Percentiles rank a stretch among this genome's conserved stretches.
Evolutionary conservation across 2,888 invertebrate species (phyloP).

Genomic region (Bembecia ichneumoniformis): DNA sequence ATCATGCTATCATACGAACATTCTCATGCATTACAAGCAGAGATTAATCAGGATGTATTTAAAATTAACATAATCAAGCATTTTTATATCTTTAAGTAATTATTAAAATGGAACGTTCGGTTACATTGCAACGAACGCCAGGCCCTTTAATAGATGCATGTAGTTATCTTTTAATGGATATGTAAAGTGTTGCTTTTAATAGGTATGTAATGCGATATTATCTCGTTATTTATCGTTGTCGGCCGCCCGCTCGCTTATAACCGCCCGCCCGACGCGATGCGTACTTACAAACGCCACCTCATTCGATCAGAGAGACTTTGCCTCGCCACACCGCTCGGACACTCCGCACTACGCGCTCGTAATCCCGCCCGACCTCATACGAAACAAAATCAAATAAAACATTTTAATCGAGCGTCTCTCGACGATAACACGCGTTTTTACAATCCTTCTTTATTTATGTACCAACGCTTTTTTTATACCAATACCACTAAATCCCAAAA

Average conservation of each 20-base stretch:
- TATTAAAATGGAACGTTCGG: too few species aligned
- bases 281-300: not conserved
- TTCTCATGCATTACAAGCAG: not conserved
- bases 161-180: constrained; percentile 43
- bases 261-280: constrained; percentile 39
- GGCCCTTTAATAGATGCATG: constrained; percentile 40
- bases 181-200: constrained; percentile 55
- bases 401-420: constrained; percentile 58
- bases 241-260: constrained; percentile 40
- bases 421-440: constrained; percentile 58
- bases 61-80: not conserved
- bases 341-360: constrained; percentile 33
- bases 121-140: constrained; percentile 6
- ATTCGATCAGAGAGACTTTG: not conserved
- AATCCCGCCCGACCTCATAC: constrained; percentile 19
- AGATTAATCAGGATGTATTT: not conserved
- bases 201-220: constrained; percentile 52
- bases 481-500: constrained; percentile 59
- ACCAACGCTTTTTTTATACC: constrained; percentile 67
- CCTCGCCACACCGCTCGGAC: constrained; percentile 21
- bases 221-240: constrained; percentile 44
- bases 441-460: constrained; percentile 46
- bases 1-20: too few species aligned
- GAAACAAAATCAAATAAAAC: constrained; percentile 46
- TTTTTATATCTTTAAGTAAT: too few species aligned